Conservation (phyloP, 2,797 vertebrate species). For the Podarcis siculus region DNA sequence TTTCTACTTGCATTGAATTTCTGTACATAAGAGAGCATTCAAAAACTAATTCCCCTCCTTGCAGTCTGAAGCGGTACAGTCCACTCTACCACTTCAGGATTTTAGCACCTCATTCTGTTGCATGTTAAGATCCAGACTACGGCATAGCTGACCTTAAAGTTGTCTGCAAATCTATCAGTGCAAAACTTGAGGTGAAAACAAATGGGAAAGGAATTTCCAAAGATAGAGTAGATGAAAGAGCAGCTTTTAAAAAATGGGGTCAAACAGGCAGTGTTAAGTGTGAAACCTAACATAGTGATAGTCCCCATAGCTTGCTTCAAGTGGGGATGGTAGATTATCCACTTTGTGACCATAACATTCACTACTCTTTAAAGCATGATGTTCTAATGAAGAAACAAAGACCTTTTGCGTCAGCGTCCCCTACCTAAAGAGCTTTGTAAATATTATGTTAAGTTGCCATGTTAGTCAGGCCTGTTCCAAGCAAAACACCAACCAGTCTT, state of each 20-base stretch:
- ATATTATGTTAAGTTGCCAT: neutral
- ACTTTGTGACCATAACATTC: neutral
- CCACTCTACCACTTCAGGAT: no score
- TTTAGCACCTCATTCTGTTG: neutral
- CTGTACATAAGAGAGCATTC: neutral
- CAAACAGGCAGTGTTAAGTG: neutral
- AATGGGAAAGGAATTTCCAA: neutral
- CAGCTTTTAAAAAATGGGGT: neutral
- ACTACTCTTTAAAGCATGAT: neutral
- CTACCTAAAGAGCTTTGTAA: neutral
- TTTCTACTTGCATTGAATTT: neutral
- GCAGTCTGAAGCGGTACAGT: neutral
- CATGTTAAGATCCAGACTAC: neutral
- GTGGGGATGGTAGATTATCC: neutral
- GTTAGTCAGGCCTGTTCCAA: slow-evolving; percentile 13
- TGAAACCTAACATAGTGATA: neutral
- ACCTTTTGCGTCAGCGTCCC: neutral
- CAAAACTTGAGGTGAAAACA: neutral
- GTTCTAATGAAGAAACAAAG: neutral
- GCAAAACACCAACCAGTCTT: neutral
- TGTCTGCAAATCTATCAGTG: neutral
- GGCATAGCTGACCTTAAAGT: neutral
- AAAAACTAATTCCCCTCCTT: neutral
- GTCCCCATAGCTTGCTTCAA: neutral
- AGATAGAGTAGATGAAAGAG: neutral